Percentiles rank a stretch among this genome's conserved stretches.
phyloP scores from a whole-genome alignment of 2,113 vertebrate genomes.

The Catagonus wagneri region DNA sequence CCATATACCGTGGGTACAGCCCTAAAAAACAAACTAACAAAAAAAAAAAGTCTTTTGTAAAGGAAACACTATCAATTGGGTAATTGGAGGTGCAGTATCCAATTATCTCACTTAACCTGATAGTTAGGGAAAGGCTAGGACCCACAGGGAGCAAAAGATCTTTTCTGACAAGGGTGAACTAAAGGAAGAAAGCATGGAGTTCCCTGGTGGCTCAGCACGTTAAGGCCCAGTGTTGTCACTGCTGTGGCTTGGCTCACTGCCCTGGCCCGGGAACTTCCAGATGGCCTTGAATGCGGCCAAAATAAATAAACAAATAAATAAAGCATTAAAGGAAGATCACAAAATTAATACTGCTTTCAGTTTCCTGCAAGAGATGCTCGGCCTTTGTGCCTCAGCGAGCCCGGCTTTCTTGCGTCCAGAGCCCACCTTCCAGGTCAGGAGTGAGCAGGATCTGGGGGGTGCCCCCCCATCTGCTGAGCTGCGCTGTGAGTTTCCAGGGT shows the following conservation, averaged over 20 bases:
- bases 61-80: not conserved
- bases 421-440: not conserved
- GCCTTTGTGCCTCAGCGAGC: not conserved
- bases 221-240: too few species aligned
- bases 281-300: too few species aligned
- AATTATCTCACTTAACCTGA: not conserved
- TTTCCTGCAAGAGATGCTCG: not conserved
- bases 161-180: not conserved
- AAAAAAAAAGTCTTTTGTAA: not conserved
- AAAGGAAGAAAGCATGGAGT: not conserved
- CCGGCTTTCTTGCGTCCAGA: not conserved
- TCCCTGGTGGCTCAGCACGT: too few species aligned
- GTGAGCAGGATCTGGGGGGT: fast-evolving
- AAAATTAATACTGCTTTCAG: not conserved
- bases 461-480: not conserved
- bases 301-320: too few species aligned
- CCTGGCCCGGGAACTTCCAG: too few species aligned
- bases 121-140: not conserved
- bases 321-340: too few species aligned
- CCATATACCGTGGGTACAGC: too few species aligned
- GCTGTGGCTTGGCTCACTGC: too few species aligned
- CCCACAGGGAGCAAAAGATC: not conserved
- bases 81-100: not conserved
- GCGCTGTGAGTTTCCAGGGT: not conserved
- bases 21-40: too few species aligned